Percentiles rank a stretch among this genome's conserved stretches.
Conservation (phyloP, 2,888 invertebrate species). For the Lithophane leautieri region DNA sequence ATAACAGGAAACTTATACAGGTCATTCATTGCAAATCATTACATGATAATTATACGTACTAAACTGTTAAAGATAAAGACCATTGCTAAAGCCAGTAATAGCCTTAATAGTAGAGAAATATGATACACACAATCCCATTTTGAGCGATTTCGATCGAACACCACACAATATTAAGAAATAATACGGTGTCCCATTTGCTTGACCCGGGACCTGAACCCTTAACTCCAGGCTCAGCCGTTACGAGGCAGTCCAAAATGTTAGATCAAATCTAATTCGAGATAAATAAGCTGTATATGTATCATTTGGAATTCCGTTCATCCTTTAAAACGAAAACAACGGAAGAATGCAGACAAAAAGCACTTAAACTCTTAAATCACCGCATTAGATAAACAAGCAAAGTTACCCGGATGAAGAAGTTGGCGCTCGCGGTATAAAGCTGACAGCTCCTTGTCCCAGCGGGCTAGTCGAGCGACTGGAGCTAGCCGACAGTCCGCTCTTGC, state of each 20-base stretch:
- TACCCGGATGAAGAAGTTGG: slow-evolving; percentile 91
- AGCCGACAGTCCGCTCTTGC: slow-evolving; percentile 87
- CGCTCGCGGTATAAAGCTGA: slow-evolving; percentile 88
- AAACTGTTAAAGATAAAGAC: too few species aligned
- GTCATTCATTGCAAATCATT: too few species aligned
- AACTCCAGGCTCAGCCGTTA: not conserved
- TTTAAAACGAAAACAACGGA: slow-evolving; percentile 39
- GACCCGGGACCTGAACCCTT: not conserved
- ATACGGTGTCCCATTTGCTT: not conserved
- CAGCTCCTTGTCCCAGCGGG: slow-evolving; percentile 87
- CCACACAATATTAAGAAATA: not conserved
- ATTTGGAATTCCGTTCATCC: slow-evolving; percentile 3
- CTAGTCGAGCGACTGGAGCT: slow-evolving; percentile 91
- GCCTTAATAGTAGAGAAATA: not conserved
- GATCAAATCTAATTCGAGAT: not conserved
- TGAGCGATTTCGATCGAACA: not conserved
- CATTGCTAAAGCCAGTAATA: not conserved
- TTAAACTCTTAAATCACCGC: slow-evolving; percentile 45
- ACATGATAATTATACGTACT: too few species aligned
- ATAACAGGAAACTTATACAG: not conserved
- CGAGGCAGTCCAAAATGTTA: not conserved
- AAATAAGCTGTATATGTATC: slow-evolving; percentile 12
- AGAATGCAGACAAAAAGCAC: slow-evolving; percentile 39
- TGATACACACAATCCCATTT: not conserved
- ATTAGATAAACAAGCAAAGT: slow-evolving; percentile 60